Conservation (phyloP, 2,888 invertebrate species). For the Perithous albicinctus region DNA sequence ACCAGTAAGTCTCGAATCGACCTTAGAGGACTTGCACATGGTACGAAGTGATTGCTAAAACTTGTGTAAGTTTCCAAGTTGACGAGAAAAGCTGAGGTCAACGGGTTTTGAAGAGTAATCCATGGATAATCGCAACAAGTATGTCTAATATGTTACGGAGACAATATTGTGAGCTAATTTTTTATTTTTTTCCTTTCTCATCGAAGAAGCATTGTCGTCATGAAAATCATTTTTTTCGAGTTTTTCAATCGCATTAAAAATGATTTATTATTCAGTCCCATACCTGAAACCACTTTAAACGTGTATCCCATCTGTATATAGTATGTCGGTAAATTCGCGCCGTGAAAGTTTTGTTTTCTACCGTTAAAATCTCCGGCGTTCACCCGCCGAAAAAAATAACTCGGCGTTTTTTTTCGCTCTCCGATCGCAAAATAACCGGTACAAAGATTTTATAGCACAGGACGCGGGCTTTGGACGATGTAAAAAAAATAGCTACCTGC, state of each 20-base stretch:
- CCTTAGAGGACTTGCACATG: not conserved
- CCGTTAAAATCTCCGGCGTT: slow-evolving; percentile 18
- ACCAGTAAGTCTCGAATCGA: slow-evolving; percentile 1
- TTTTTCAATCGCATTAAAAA: too few species aligned
- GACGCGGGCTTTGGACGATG: slow-evolving; percentile 14
- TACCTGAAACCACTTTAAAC: too few species aligned
- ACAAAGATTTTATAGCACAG: slow-evolving; percentile 40
- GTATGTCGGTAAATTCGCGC: not conserved
- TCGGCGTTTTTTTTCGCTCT: slow-evolving; percentile 27
- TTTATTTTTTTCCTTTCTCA: too few species aligned
- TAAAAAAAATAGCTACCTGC: slow-evolving; percentile 34
- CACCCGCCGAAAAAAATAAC: slow-evolving; percentile 20
- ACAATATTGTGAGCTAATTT: too few species aligned
- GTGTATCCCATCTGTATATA: not conserved
- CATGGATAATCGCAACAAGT: not conserved
- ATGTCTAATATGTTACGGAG: not conserved
- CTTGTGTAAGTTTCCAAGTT: not conserved
- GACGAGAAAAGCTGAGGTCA: not conserved
- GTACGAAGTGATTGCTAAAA: not conserved
- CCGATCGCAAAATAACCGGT: slow-evolving; percentile 51
- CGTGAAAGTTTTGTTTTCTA: not conserved
- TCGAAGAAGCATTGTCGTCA: too few species aligned
- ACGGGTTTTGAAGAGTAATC: slow-evolving; percentile 5
- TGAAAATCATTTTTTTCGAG: too few species aligned
- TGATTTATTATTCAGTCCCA: too few species aligned